phyloP scores from a whole-genome alignment of 1,140 invertebrate genomes.

The Zaprionus davidi region DNA sequence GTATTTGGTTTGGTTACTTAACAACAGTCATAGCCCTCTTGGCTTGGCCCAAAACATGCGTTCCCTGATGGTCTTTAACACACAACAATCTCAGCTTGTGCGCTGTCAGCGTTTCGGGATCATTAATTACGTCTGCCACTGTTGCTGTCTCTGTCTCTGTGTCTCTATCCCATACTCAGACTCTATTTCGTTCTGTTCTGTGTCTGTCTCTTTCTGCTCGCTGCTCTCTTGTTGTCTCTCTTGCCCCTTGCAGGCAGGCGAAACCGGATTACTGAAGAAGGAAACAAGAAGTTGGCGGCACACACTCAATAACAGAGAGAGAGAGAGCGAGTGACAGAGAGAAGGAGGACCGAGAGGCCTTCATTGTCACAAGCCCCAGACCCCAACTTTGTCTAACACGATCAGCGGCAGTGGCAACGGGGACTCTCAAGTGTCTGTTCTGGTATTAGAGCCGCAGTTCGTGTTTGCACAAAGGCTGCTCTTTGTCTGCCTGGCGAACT shows the following conservation, averaged over 20 bases:
- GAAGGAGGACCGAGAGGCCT: constrained; percentile 10
- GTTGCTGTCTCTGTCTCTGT: constrained; percentile 34
- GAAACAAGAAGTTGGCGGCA: constrained; percentile 77
- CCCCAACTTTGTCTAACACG: constrained; percentile 40
- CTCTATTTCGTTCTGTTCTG: constrained; percentile 26
- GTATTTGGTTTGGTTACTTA: constrained; percentile 54
- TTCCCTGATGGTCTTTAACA: constrained; percentile 43
- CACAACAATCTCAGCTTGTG: constrained; percentile 31
- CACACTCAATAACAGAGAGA: constrained; percentile 49
- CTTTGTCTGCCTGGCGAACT: constrained; percentile 52
- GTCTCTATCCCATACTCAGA: constrained; percentile 20
- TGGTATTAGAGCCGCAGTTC: constrained; percentile 57
- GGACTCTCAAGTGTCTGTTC: constrained; percentile 12
- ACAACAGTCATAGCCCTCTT: constrained; percentile 7
- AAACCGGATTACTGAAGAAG: constrained; percentile 78
- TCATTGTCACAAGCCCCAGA: constrained; percentile 11
- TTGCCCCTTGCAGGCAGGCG: constrained; percentile 14
- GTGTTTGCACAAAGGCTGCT: constrained; percentile 58
- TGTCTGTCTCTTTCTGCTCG: neutral
- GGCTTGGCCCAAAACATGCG: constrained; percentile 59
- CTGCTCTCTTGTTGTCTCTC: constrained; percentile 4
- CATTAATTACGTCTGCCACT: constrained; percentile 73
- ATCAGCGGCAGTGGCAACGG: constrained; percentile 12
- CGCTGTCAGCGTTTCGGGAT: constrained; percentile 76
- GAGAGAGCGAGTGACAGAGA: neutral